Evolutionary conservation across 2,797 vertebrate genomes (phyloP).

Genomic region (Phoebastria nigripes): DNA sequence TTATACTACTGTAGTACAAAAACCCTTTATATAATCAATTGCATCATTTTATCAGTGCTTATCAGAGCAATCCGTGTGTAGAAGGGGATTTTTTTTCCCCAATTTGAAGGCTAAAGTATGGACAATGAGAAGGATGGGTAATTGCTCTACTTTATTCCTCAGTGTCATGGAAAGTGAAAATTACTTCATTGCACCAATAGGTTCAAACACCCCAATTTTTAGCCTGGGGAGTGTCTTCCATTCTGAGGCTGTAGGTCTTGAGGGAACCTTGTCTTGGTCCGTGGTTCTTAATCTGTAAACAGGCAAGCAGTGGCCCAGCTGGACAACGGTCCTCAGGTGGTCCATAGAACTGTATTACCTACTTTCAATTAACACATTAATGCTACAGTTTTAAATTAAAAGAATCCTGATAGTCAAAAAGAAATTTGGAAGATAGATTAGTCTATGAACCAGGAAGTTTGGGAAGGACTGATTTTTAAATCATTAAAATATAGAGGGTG

Average conservation of each 20-base stretch:
- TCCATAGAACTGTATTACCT: background rate
- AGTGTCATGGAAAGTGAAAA: background rate
- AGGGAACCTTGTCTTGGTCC: background rate
- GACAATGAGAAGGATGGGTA: background rate
- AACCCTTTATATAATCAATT: background rate
- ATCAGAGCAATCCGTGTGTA: background rate
- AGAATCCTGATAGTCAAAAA: background rate
- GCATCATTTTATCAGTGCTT: background rate
- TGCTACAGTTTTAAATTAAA: background rate
- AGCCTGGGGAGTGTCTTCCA: background rate
- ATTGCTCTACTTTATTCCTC: background rate
- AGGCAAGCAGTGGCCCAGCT: background rate
- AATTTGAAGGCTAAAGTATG: background rate
- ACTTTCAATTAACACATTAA: background rate
- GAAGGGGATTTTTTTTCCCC: background rate
- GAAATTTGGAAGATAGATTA: background rate
- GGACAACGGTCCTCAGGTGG: background rate
- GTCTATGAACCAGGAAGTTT: background rate
- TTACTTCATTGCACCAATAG: background rate
- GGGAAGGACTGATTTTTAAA: background rate
- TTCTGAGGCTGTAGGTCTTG: background rate
- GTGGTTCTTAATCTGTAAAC: background rate
- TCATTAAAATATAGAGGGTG: background rate
- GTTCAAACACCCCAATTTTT: background rate
- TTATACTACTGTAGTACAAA: background rate